Percentiles rank a stretch among this genome's conserved stretches.
phyloP scores from a whole-genome alignment of 2,113 vertebrate species.

The Pollimyrus isidori region DNA sequence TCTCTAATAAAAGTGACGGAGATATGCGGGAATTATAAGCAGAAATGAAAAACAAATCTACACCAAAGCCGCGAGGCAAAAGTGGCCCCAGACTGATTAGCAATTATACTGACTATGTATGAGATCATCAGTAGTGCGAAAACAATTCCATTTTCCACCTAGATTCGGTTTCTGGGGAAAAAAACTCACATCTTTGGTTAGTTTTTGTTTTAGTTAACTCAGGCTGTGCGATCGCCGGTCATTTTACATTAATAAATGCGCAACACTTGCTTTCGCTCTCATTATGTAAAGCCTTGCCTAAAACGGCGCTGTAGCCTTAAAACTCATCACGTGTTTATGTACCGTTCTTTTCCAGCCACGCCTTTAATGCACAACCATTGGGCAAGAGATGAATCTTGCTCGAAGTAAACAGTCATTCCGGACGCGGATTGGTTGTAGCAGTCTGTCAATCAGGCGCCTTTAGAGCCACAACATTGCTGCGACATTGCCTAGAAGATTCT shows the following conservation, averaged over 20 bases:
- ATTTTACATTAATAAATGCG: constrained; percentile 11
- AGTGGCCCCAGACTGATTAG: background rate
- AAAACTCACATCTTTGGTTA: background rate
- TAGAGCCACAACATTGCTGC: constrained; percentile 56
- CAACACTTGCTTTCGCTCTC: constrained; percentile 14
- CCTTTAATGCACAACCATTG: constrained; percentile 49
- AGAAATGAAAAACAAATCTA: background rate
- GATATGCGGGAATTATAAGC: background rate
- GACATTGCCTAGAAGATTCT: constrained; percentile 53
- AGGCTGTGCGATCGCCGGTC: background rate
- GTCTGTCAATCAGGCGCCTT: constrained; percentile 51
- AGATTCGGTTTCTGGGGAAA: background rate
- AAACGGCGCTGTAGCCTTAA: constrained; percentile 27
- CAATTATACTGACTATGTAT: background rate
- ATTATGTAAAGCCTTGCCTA: constrained; percentile 13
- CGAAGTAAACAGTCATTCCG: constrained; percentile 28
- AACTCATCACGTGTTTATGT: constrained; percentile 47
- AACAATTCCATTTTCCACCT: background rate
- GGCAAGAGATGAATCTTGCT: constrained; percentile 34
- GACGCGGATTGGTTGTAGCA: constrained; percentile 46
- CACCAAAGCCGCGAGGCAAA: background rate
- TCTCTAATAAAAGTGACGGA: background rate
- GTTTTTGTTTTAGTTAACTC: background rate
- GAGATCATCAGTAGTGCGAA: background rate
- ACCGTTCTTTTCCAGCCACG: constrained; percentile 29